These are phyloP conservation scores for Actenoides hombroni DNA, from an alignment of 2,113 vertebrate species.

Conservation along the genomic window DNA sequence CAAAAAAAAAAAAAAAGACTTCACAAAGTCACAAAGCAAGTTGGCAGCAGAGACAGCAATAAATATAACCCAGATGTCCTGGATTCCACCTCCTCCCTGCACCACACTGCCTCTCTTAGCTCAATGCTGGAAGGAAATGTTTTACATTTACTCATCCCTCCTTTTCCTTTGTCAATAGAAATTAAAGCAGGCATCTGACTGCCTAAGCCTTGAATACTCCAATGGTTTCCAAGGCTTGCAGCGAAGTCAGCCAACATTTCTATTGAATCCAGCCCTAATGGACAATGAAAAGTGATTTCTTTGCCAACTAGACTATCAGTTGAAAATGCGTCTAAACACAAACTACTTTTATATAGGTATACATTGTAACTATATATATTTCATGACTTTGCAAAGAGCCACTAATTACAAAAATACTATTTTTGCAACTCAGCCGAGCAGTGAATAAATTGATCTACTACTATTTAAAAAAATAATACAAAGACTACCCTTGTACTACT, in stretches of 20 bases:
- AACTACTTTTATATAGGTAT: background rate
- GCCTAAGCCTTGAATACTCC: constrained; percentile 29
- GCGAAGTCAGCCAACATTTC: constrained; percentile 48
- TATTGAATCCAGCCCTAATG: constrained; percentile 55
- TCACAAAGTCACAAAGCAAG: constrained; percentile 5
- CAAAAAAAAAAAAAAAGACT: background rate
- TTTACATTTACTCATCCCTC: constrained; percentile 61
- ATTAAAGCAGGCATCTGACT: constrained; percentile 62
- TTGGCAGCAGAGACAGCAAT: constrained; percentile 8
- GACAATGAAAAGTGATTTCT: constrained; percentile 12
- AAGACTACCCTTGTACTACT: background rate
- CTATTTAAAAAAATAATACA: background rate
- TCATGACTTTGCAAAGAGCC: background rate
- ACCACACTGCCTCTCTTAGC: constrained; percentile 47
- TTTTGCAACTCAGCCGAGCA: background rate
- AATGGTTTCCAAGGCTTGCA: constrained; percentile 41
- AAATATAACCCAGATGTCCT: constrained; percentile 54
- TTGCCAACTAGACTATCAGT: constrained; percentile 36
- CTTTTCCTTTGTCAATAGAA: constrained; percentile 63
- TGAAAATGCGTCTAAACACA: constrained; percentile 3
- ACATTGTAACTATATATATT: background rate
- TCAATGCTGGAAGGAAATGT: constrained; percentile 59
- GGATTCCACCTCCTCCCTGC: constrained; percentile 30
- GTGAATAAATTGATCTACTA: background rate
- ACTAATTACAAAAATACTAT: background rate